Evolutionary conservation across 2,797 vertebrate genomes (phyloP).

Genomic region (Coregonus suidteri): DNA sequence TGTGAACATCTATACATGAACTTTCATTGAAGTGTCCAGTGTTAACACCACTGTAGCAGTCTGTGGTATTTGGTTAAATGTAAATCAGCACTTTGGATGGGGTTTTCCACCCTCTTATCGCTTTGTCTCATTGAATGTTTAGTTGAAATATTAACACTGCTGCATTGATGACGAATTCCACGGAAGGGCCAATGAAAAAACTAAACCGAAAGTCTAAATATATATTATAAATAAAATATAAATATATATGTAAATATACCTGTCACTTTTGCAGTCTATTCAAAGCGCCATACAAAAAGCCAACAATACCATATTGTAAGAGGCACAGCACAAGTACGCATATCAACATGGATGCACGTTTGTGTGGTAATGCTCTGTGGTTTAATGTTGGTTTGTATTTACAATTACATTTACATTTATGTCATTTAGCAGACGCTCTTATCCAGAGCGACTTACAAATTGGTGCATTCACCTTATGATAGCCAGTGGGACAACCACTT

Average conservation of each 20-base stretch:
- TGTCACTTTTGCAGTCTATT: conserved; percentile 4
- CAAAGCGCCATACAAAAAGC: neutral
- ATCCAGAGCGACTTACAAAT: no score
- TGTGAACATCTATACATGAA: no score
- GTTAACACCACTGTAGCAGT: no score
- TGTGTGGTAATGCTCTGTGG: neutral
- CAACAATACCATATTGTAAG: neutral
- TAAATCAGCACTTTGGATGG: neutral
- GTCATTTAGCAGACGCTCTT: no score
- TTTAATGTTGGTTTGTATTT: neutral
- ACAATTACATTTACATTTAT: no score
- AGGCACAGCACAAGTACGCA: neutral
- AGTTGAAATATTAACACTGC: neutral
- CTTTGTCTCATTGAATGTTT: neutral
- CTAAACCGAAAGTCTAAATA: neutral
- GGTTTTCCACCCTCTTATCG: neutral
- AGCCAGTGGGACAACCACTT: no score
- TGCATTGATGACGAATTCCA: neutral
- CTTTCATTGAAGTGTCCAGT: no score
- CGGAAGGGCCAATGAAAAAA: neutral
- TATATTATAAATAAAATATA: neutral
- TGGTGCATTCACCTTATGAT: no score
- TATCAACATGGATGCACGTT: neutral
- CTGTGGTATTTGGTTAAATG: neutral
- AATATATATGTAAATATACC: neutral